Evolutionary conservation across 2,113 vertebrate genomes (phyloP).

Genomic region (Lontra canadensis): DNA sequence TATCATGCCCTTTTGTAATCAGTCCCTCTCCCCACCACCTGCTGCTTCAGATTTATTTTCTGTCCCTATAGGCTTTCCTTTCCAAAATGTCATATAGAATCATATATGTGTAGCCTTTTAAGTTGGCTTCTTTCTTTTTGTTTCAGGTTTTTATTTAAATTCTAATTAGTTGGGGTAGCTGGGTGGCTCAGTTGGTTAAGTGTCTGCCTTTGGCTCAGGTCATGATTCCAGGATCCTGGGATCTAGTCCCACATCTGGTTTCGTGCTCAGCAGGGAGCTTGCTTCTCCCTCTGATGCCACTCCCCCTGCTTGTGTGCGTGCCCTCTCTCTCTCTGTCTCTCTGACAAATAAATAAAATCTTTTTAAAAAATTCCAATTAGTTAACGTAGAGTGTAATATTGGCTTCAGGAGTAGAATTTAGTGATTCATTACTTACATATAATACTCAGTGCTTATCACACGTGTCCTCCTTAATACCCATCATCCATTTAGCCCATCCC

Average conservation of each 20-base stretch:
- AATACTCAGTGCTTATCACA: neutral
- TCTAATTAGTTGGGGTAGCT: neutral
- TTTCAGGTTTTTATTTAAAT: neutral
- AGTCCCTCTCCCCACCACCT: neutral
- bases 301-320: too few species aligned
- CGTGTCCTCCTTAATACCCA: neutral
- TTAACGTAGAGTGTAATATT: neutral
- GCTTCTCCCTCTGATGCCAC: too few species aligned
- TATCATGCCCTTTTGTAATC: neutral
- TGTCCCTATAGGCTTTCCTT: neutral
- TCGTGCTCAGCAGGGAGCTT: too few species aligned
- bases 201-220: too few species aligned
- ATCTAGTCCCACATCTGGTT: too few species aligned
- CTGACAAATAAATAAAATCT: too few species aligned
- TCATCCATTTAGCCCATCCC: neutral
- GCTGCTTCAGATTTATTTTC: neutral
- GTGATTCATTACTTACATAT: neutral
- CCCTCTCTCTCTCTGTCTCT: too few species aligned
- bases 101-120: neutral
- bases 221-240: too few species aligned
- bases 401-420: neutral
- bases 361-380: neutral
- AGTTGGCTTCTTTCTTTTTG: neutral
- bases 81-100: neutral
- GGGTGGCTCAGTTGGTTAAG: too few species aligned